These are phyloP conservation scores for Podocnemis expansa DNA, from an alignment of 2,113 vertebrate species.

Conservation along the genomic window DNA sequence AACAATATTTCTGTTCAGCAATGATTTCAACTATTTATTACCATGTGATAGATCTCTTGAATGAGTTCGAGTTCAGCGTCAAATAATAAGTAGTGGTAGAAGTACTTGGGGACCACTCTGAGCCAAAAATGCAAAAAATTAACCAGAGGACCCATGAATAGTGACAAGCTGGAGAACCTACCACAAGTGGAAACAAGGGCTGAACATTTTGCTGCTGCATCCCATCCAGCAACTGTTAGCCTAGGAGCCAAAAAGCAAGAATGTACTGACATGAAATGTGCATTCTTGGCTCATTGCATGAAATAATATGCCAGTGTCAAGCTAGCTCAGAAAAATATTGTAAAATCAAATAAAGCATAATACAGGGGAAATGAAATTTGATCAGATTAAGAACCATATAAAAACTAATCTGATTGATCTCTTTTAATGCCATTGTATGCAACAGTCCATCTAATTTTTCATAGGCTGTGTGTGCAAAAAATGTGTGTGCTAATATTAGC, in stretches of 20 bases:
- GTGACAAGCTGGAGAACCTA: slow-evolving; percentile 14
- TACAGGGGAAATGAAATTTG: slow-evolving; percentile 34
- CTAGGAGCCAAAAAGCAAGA: background rate
- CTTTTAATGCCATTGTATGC: background rate
- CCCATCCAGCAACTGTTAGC: background rate
- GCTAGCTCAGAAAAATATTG: slow-evolving; percentile 24
- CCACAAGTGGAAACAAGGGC: background rate
- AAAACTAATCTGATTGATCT: background rate
- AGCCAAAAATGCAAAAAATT: background rate
- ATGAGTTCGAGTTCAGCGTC: background rate
- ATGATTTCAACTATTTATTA: background rate
- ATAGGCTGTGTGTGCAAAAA: no score
- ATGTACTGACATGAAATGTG: background rate
- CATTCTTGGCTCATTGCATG: slow-evolving; percentile 19
- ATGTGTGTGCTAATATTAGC: no score
- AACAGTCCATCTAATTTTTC: no score
- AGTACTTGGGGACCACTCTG: background rate
- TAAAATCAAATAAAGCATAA: slow-evolving; percentile 35
- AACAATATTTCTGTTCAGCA: background rate
- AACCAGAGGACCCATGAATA: background rate
- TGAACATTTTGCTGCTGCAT: background rate
- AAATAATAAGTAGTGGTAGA: background rate
- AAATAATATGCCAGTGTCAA: slow-evolving; percentile 14
- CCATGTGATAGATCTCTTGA: background rate
- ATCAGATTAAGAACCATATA: slow-evolving; percentile 45